Base-by-base conservation (phyloP, 2,113 vertebrate genomes). In the Eclectus roratus region DNA sequence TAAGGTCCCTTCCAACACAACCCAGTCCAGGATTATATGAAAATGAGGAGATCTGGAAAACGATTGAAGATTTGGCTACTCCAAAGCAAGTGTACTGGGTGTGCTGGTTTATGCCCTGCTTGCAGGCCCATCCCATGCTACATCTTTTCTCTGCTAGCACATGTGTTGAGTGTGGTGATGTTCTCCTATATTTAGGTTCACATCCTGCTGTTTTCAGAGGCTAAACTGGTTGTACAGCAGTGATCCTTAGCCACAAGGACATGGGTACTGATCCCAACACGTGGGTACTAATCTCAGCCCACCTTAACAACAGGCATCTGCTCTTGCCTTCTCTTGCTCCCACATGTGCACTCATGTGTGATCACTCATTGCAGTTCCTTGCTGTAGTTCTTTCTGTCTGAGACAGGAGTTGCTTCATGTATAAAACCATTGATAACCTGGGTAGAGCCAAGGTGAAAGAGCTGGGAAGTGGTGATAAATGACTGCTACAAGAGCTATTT, bases 321-420 rank as follows among this genome's bases (percentile, higher is more conserved):
- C 33, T 21, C 13, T 29, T 27, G 13, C 11, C 25, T 47, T 23
- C n/a, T 23, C 44, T 28, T 39, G 39, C 37, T 46, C 39, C 49
- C 29, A 23, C 19, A 12, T 0, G 0, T 43, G 39, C 17, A 2
- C 46, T 60, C 2, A 0, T 0, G 1, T 27, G 17, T 14, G 24
- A 16, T 80, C 23, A 4, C 44, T 46, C 29, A 2, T 5, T 25
- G 44, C 24, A 33, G 52, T 20, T 61, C 35, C 19, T 70, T 10
- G 4, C 29, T 46, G 64, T 37, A 3, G 31, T 68, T 44, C 29
- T 78, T 56, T 47, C 11, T 24, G 24, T 25, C 44, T 53, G 25
- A 29, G 33, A 18, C 6, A 13, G 21, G 29, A 85, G 17, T 61
- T 7, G 6, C 41, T 50, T 17, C 13, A 14, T 61, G 29, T 64